Base-by-base conservation (phyloP, 2,888 invertebrate species). In the Stenurella melanura region DNA sequence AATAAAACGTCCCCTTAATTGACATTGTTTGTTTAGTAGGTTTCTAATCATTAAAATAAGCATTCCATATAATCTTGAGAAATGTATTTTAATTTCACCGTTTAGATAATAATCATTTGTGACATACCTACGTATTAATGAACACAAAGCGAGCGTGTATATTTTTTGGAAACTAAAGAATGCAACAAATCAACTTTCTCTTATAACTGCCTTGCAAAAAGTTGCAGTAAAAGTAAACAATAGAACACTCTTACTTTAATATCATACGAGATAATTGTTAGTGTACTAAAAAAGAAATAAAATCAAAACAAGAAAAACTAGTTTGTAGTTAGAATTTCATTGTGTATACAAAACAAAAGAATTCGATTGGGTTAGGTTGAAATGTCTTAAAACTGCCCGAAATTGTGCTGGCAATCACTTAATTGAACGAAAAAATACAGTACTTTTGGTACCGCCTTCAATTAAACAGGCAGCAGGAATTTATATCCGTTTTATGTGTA, bases 111-210 rank as follows among this genome's bases (percentile, higher is more conserved):
- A 34, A 34, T 34, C 9, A 34, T 4, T 26, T 34, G 30, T 9
- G 30, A 9, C 30, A 34, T 34, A 34, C 7, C 6, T 34, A 34
- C 30, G 30, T 34, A 9, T 34, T 34, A 9, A 26, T 34, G 30
- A 34, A 34, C 30, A 34, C 30, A 34, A 34, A 9, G 9, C 30
- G 9, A 5, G 30, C 7, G 9, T 60, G 15, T 19, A 60, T 15
- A 26, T 26, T 60, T 60, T 60, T 42, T 42, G 42, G 42, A 42
- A 42, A 42, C 42, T 42, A 42, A 9, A 42, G 42, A 42, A 42
- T 42, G 42, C 42, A 15, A 15, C 42, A 4, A 15, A 42, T 42
- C 42, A 1, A 42, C 42, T 42, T 12, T 42, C 42, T 42, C 42
- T 42, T 15, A 1, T 42, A 42, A 42, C 12, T 42, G 4, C 42